Conservation (phyloP, 2,113 vertebrate genomes). For the Sinocyclocheilus anshuiensis region DNA sequence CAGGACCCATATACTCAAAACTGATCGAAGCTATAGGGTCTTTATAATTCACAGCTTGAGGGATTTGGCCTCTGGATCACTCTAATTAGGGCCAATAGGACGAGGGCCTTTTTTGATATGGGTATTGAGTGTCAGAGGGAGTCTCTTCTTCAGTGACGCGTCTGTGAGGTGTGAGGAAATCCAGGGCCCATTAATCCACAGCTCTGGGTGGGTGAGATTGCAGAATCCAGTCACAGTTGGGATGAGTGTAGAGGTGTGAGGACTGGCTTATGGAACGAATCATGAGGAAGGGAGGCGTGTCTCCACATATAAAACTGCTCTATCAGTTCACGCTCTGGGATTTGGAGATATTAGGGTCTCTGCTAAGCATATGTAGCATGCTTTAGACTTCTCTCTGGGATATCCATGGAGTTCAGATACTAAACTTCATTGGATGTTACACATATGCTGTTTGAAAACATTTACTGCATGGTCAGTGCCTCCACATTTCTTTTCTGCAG, state of each 20-base stretch:
- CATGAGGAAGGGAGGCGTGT: slow-evolving; percentile 36
- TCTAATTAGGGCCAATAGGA: slow-evolving; percentile 73
- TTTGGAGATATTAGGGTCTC: slow-evolving; percentile 51
- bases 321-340: slow-evolving; percentile 50
- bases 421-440: slow-evolving; percentile 17
- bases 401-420: slow-evolving; percentile 30
- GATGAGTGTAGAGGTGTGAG: slow-evolving; percentile 51
- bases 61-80: slow-evolving; percentile 64
- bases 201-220: slow-evolving; percentile 56
- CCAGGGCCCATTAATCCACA: slow-evolving; percentile 49
- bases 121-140: slow-evolving; percentile 53
- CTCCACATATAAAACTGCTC: slow-evolving; percentile 47
- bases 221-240: slow-evolving; percentile 47
- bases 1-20: slow-evolving; percentile 73
- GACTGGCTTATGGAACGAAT: slow-evolving; percentile 44
- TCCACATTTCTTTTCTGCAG: neutral
- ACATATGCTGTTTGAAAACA: slow-evolving; percentile 26
- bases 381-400: slow-evolving; percentile 33
- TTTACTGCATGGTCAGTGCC: slow-evolving; percentile 14
- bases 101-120: slow-evolving; percentile 58
- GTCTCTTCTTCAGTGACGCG: slow-evolving; percentile 6
- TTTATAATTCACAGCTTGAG: slow-evolving; percentile 69
- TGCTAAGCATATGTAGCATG: slow-evolving; percentile 43
- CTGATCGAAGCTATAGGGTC: slow-evolving; percentile 70
- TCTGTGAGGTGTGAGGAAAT: slow-evolving; percentile 51